Percentiles rank a stretch among this genome's conserved stretches.
Evolutionary conservation across 2,888 invertebrate species (phyloP).

Genomic region (Parapristionchus giblindavisi): DNA sequence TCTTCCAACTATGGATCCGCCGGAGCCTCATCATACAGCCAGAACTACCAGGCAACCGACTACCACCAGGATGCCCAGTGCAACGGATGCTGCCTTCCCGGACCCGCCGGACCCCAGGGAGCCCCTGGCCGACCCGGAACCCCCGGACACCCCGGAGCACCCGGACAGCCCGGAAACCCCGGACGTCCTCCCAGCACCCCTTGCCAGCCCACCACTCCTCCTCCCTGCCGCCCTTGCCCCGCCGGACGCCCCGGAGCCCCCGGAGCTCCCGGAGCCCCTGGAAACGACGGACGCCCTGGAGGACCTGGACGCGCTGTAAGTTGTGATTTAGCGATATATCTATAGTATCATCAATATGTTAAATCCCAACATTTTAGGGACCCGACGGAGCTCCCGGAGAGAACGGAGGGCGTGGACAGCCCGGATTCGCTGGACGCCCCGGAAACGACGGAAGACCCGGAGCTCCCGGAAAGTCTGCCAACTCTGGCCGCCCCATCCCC

Average conservation of each 20-base stretch:
- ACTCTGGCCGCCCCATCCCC: slow-evolving; percentile 4
- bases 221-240: slow-evolving; percentile 30
- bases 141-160: slow-evolving; percentile 43
- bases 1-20: background rate
- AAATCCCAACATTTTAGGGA: too few species aligned
- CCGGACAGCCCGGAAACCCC: slow-evolving; percentile 35
- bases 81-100: slow-evolving; percentile 44
- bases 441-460: slow-evolving; percentile 37
- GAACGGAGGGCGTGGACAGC: slow-evolving; percentile 19
- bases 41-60: slow-evolving; percentile 37
- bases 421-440: slow-evolving; percentile 20
- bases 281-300: slow-evolving; percentile 24
- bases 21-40: slow-evolving; percentile 1
- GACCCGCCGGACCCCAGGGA: slow-evolving; percentile 45
- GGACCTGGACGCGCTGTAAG: slow-evolving; percentile 25
- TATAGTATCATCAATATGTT: background rate
- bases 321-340: background rate
- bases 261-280: slow-evolving; percentile 22
- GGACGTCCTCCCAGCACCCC: slow-evolving; percentile 26
- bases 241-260: slow-evolving; percentile 30
- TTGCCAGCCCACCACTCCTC: slow-evolving; percentile 20
- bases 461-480: slow-evolving; percentile 17
- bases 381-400: slow-evolving; percentile 34
- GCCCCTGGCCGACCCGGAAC: slow-evolving; percentile 43
- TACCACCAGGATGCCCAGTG: slow-evolving; percentile 40